Percentiles rank a stretch among this genome's conserved stretches.
Conservation (phyloP, 2,797 vertebrate genomes). For the Staurois parvus region DNA sequence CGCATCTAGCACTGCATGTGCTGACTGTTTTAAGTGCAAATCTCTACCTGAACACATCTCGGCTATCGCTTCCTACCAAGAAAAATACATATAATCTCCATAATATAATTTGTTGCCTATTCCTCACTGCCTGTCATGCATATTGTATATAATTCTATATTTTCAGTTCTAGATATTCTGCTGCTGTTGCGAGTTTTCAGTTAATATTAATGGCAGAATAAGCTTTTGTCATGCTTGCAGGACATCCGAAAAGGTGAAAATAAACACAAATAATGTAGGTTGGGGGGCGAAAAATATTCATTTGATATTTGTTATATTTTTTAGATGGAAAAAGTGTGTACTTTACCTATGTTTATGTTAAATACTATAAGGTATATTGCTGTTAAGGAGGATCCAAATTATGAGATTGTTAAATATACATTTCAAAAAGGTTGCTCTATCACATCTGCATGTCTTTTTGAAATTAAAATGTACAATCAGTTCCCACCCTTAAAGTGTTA, state of each 20-base stretch:
- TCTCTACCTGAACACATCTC: not conserved
- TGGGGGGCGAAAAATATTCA: not conserved
- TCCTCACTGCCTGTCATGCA: constrained; percentile 21
- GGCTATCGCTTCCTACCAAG: constrained; percentile 30
- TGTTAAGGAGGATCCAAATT: not conserved
- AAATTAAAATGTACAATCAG: too few species aligned
- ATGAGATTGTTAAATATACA: too few species aligned
- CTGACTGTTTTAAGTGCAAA: constrained; percentile 10
- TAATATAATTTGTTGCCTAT: constrained; percentile 48
- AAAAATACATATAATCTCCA: constrained; percentile 50
- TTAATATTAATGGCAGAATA: constrained; percentile 41
- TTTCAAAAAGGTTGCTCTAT: too few species aligned
- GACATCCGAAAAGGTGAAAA: not conserved
- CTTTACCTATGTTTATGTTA: not conserved
- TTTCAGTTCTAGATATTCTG: constrained; percentile 33
- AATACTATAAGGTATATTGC: not conserved
- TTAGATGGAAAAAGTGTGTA: not conserved
- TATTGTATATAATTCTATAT: constrained; percentile 24
- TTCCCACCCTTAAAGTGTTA: too few species aligned
- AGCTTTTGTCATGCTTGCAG: constrained; percentile 20
- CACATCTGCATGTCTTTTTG: too few species aligned
- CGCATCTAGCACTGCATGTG: not conserved
- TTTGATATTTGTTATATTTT: not conserved
- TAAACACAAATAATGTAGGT: not conserved
- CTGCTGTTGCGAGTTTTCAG: constrained; percentile 15